These are phyloP conservation scores for Perithous albicinctus DNA, from an alignment of 2,888 invertebrate genomes.

Conservation along the genomic window DNA sequence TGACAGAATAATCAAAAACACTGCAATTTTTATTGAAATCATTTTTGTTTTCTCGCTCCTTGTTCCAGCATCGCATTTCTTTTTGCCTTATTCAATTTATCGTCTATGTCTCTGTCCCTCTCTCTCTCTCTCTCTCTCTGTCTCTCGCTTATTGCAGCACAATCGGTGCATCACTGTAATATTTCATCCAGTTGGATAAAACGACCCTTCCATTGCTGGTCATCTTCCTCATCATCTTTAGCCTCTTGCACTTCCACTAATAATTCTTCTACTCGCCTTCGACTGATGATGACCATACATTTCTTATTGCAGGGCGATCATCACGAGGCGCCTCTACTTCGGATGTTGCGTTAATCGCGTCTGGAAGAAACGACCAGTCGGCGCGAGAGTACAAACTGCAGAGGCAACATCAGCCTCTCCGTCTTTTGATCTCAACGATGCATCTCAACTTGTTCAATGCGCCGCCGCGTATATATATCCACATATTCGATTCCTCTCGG, in stretches of 20 bases:
- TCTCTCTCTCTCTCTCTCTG: background rate
- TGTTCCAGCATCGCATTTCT: too few relatives aligned
- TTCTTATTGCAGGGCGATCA: constrained; percentile 36
- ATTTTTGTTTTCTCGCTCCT: too few relatives aligned
- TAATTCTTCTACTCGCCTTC: background rate
- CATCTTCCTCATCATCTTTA: constrained; percentile 16
- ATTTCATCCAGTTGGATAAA: constrained; percentile 19
- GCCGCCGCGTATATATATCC: too few relatives aligned
- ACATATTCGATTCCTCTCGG: constrained; percentile 18
- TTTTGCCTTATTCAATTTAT: too few relatives aligned
- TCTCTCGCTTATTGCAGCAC: background rate
- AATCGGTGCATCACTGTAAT: constrained; percentile 1
- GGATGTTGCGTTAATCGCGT: constrained; percentile 31
- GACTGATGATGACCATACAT: constrained; percentile 4
- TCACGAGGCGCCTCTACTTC: constrained; percentile 31
- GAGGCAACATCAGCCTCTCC: constrained; percentile 16
- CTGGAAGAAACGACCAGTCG: constrained; percentile 6
- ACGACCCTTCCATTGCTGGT: background rate
- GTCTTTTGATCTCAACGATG: constrained; percentile 6
- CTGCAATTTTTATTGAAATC: too few relatives aligned
- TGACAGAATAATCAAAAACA: too few relatives aligned
- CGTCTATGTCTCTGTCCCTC: too few relatives aligned
- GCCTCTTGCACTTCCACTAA: constrained; percentile 12
- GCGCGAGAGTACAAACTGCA: background rate
- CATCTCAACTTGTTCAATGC: background rate